These are phyloP conservation scores for Cataglyphis cursor DNA, from an alignment of 2,888 invertebrate species.

Conservation along the genomic window DNA sequence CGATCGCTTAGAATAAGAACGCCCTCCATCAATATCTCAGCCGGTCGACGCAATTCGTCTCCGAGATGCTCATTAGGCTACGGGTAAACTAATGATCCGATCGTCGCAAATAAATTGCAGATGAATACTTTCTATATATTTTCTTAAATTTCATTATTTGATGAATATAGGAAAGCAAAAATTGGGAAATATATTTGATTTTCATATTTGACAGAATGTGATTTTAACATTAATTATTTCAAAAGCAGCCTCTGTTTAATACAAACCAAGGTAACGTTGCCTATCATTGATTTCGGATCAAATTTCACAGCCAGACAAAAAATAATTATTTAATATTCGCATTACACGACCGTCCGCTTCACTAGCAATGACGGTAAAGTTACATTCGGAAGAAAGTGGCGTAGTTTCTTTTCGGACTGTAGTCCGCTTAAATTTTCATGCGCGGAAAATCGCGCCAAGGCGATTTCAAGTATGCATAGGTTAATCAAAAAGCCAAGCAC, in stretches of 20 bases:
- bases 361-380: conserved; percentile 16
- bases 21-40: conserved; percentile 44
- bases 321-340: conserved; percentile 52
- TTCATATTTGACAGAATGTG: background rate
- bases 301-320: background rate
- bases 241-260: background rate
- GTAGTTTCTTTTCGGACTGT: conserved; percentile 61
- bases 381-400: conserved; percentile 57
- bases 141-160: background rate
- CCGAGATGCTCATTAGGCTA: conserved; percentile 45
- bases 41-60: conserved; percentile 40
- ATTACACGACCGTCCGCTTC: conserved; percentile 6
- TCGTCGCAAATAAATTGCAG: conserved; percentile 35
- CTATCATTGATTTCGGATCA: background rate
- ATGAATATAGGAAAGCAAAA: background rate
- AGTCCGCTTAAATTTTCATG: conserved; percentile 72
- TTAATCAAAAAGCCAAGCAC: conserved; percentile 76
- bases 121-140: background rate
- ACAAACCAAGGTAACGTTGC: background rate
- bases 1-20: conserved; percentile 55
- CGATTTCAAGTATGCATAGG: conserved; percentile 81
- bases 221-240: background rate
- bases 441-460: conserved; percentile 65
- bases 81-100: conserved; percentile 18
- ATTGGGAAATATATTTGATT: background rate